A percentile compares a stretch with the other conserved stretches of the same genome.
Conservation (phyloP, 2,888 invertebrate genomes). For the Amitus sp. region DNA sequence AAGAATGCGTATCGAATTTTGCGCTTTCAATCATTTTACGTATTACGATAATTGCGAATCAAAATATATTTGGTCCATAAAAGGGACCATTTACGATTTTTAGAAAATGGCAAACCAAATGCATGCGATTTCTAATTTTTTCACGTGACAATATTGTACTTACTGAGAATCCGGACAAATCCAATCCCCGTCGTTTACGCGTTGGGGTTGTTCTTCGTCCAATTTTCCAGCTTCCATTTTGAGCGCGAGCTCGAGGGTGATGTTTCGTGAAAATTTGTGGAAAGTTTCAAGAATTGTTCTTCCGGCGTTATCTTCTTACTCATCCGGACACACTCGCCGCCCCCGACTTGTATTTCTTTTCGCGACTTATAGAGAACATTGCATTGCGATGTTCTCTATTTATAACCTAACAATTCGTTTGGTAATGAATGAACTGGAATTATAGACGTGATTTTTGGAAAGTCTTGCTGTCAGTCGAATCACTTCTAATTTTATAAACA, state of each 20-base stretch:
- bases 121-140: background rate
- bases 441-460: background rate
- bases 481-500: background rate
- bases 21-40: background rate
- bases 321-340: background rate
- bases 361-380: background rate
- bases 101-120: too few relatives aligned
- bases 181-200: conserved; percentile 63
- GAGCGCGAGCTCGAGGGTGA: too few relatives aligned
- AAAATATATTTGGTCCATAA: too few relatives aligned
- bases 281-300: too few relatives aligned
- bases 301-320: background rate
- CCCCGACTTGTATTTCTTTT: background rate
- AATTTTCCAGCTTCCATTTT: conserved; percentile 58
- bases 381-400: background rate
- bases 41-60: too few relatives aligned
- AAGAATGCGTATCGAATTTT: conserved; percentile 11
- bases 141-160: conserved; percentile 31
- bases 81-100: too few relatives aligned
- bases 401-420: background rate
- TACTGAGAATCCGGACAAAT: conserved; percentile 62
- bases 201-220: conserved; percentile 58
- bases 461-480: background rate
- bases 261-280: too few relatives aligned
- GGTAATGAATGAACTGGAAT: background rate